A percentile compares a stretch with the other conserved stretches of the same genome.
These are phyloP conservation scores for Andrena hattorfiana DNA, from an alignment of 2,888 invertebrate species.

Conservation along the genomic window DNA sequence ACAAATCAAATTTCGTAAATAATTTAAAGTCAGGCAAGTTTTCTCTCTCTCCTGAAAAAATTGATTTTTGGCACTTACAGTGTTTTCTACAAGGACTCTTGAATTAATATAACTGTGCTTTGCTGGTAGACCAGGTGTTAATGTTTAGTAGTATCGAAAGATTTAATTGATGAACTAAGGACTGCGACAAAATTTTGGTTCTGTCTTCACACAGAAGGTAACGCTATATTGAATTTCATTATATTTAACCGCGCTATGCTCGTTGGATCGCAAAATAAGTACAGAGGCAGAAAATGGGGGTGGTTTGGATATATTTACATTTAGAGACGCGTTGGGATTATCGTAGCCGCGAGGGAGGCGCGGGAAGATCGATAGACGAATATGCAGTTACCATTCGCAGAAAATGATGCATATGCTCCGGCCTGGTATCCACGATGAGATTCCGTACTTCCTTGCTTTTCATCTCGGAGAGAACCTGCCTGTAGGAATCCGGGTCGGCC, in stretches of 20 bases:
- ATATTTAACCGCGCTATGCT: background rate
- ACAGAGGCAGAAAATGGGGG: background rate
- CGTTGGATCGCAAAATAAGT: background rate
- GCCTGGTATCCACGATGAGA: conserved; percentile 91
- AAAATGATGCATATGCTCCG: conserved; percentile 90
- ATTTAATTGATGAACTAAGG: background rate
- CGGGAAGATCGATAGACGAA: conserved; percentile 44
- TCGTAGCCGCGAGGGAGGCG: conserved; percentile 18
- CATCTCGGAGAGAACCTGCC: conserved; percentile 89
- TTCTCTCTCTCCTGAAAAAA: no score
- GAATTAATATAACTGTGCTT: no score
- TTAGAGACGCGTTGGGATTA: conserved; percentile 39
- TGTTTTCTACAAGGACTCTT: no score
- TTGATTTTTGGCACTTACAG: no score
- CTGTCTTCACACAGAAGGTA: no score
- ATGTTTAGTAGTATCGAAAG: background rate
- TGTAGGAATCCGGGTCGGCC: conserved; percentile 89
- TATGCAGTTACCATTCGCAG: conserved; percentile 88
- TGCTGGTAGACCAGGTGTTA: background rate
- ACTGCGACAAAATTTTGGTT: no score
- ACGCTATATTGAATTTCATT: no score
- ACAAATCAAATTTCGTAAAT: no score
- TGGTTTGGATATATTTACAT: conserved; percentile 39
- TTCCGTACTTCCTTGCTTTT: conserved; percentile 92
- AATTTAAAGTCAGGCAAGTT: no score